Evolutionary conservation across 2,797 vertebrate species (phyloP), one percentile per base, ranked within the genome.

Genomic region (Geotrypetes seraphini): DNA sequence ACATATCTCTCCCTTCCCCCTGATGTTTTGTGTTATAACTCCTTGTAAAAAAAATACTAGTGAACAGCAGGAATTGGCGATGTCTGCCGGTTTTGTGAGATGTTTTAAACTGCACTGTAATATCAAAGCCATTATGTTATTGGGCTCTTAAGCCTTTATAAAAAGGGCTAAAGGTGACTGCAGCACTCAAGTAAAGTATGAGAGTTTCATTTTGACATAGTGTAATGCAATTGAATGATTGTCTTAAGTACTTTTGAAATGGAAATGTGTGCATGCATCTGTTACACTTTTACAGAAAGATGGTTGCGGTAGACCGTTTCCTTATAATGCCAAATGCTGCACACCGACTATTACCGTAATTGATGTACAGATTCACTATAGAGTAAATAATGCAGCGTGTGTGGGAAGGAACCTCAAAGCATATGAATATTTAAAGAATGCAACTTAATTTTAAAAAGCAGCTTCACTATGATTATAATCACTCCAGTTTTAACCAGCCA

Each of bases 371-470:
- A 71, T 56, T 63, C 72, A 71, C 71, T 77, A 57, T 54, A 63
- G 74, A 77, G 77, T 79, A 75, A 80, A 73, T 74, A 75, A 70
- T 67, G 64, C 56, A 66, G 47, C 74, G 70, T 78, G 57, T 74
- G 63, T 66, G 58, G 63, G 64, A 74, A 79, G 76, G 67, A 73
- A 81, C 48, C 35, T 71, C 69, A 69, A 80, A 75, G 78, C 89
- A 79, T 78, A 67, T 81, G 81, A 84, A 79, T 77, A 86, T 89
- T 82, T 85, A 79, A 81, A 60, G 69, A 56, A 51, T 66, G 58
- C 71, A 77, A 56, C 52, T 57, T 18, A 28, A 67, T 69, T 71
- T 68, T 65, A 68, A 66, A 66, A 55, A 50, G 47, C 56, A 66
- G 44, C 40, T 35, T 54, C 29, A 11, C 5, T 42, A 28, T 50